Evolutionary conservation across 2,888 invertebrate species (phyloP), one percentile per base, ranked within the genome.

Genomic region (Brenthis ino): DNA sequence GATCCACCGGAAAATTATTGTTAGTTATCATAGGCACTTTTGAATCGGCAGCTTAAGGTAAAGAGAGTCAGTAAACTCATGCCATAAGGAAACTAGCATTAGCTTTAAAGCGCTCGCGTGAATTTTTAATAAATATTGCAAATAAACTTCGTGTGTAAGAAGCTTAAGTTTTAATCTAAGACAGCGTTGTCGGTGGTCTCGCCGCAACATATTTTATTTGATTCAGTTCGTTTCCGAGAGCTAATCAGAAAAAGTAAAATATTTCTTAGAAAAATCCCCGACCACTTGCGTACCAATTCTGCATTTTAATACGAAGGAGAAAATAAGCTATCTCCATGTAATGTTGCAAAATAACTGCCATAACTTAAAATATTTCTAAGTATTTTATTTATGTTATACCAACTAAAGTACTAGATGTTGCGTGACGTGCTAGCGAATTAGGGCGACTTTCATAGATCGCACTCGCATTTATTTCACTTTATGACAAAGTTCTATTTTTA

Each of bases 91-190:
- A 11, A 43, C 37, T 4, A 28, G 4, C 3, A 24, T 3, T 28
- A 28, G 4, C 28, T 11, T 43, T 43, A 2, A 43, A 43, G 37
- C 11, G 37, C 37, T 2, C 11, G 8, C 11, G 11, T 43, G 37
- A 8, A 11, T 8, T 43, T 43, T 11, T 11, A 43, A 43, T 43
- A 43, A 43, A 43, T 43, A 43, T 8, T 43, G 8, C 8, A 43
- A 43, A 43, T 43, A 43, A 43, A 43, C 8, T 11, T 43, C 11
- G 37, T 67, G 48, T 67, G 50, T 8, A 50, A 33, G 20, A 13
- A 24, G 20, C 67, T 37, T 67, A 56, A 67, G 11, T 67, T 67
- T 63, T 67, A 67, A 67, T 67, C 61, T 51, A 51, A 63, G 67
- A 43, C 67, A 67, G 67, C 67, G 56, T 48, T 20, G 60, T 50